These are phyloP conservation scores for Rhinoraja longicauda DNA, from an alignment of 2,797 vertebrate genomes.

Conservation along the genomic window DNA sequence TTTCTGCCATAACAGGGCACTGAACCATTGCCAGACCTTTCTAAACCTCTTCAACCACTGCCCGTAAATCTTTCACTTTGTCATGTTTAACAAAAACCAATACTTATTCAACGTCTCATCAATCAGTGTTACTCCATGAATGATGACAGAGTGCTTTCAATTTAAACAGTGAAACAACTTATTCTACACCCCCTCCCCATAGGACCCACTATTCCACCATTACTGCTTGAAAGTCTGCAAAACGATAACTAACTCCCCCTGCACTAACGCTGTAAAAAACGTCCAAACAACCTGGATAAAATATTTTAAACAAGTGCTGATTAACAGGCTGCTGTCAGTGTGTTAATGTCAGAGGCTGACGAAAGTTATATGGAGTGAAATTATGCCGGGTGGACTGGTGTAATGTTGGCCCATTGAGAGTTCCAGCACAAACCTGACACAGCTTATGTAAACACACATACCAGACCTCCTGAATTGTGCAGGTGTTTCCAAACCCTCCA, in stretches of 20 bases:
- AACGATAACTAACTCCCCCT: constrained; percentile 45
- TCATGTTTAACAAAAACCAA: constrained; percentile 90
- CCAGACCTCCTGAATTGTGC: constrained; percentile 44
- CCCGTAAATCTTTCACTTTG: constrained; percentile 77
- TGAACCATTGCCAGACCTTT: constrained; percentile 45
- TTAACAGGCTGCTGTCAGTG: constrained; percentile 66
- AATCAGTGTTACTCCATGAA: constrained; percentile 68
- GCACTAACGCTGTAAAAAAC: constrained; percentile 41
- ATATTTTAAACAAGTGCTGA: constrained; percentile 51
- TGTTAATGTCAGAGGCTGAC: constrained; percentile 52
- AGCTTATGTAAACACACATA: constrained; percentile 52
- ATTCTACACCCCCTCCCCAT: constrained; percentile 50
- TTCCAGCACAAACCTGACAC: constrained; percentile 47
- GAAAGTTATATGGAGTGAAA: constrained; percentile 45
- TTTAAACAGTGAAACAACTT: constrained; percentile 60
- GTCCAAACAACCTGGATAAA: constrained; percentile 33
- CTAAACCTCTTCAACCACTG: constrained; percentile 56
- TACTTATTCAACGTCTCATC: constrained; percentile 74
- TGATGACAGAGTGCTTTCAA: constrained; percentile 55
- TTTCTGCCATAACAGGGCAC: constrained; percentile 42
- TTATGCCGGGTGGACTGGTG: constrained; percentile 42
- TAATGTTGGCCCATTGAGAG: constrained; percentile 29
- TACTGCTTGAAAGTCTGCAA: constrained; percentile 42
- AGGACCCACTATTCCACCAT: constrained; percentile 40
- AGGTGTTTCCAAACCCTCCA: constrained; percentile 49